Conservation (phyloP, 2,888 invertebrate species). For the Sericinus montela region DNA sequence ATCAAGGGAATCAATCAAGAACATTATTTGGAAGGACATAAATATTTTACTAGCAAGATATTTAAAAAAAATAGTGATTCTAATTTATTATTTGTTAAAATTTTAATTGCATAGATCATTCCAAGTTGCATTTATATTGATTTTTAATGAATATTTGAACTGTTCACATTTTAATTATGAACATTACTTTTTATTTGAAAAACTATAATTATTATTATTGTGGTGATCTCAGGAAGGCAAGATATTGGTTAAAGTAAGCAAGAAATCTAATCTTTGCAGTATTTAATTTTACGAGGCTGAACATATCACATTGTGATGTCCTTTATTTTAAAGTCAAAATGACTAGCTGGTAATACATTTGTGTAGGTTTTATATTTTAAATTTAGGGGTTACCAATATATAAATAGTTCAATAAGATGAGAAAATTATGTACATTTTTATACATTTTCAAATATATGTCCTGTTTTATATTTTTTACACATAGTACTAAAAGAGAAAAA, state of each 20-base stretch:
- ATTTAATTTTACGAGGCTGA: constrained; percentile 10
- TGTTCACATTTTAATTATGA: no score
- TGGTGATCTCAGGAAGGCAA: constrained; percentile 7
- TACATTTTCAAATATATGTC: no score
- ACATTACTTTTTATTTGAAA: no score
- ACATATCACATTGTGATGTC: not conserved
- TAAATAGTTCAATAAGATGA: constrained; percentile 10
- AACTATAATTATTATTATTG: not conserved
- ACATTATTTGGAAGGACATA: no score
- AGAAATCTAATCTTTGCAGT: no score
- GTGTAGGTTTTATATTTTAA: not conserved
- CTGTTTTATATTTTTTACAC: no score
- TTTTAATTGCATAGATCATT: not conserved
- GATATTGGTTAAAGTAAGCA: no score
- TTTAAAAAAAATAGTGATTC: no score
- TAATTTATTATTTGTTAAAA: not conserved
- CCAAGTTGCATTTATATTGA: constrained; percentile 8
- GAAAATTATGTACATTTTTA: not conserved
- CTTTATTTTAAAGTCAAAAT: not conserved
- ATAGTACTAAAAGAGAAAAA: no score
- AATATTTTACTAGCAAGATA: no score
- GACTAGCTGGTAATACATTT: not conserved
- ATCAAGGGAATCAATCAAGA: not conserved
- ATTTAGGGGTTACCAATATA: constrained; percentile 12
- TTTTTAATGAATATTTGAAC: no score